Percentiles rank a stretch among this genome's conserved stretches.
Evolutionary conservation across 2,113 vertebrate species (phyloP).

Genomic region (Donacobius atricapilla): DNA sequence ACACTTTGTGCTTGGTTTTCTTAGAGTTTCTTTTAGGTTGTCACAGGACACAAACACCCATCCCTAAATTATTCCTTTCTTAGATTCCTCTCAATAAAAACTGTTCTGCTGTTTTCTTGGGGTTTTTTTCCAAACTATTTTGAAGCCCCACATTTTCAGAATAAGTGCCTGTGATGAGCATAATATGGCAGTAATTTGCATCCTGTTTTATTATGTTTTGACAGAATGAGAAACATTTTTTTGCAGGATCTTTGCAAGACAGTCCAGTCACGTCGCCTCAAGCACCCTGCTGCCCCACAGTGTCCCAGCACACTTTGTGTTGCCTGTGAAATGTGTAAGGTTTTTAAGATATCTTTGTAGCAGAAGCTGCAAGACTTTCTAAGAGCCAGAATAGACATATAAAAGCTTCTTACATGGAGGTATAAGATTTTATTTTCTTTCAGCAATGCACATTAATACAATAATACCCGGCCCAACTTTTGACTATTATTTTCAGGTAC

Average conservation of each 20-base stretch:
- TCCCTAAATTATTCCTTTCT: background rate
- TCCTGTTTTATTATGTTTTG: background rate
- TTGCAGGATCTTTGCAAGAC: background rate
- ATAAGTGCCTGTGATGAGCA: background rate
- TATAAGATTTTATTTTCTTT: background rate
- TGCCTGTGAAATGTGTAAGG: background rate
- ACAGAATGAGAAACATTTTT: background rate
- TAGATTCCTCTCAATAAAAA: background rate
- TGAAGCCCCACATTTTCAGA: background rate
- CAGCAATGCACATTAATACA: background rate
- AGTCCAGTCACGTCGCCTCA: accelerated
- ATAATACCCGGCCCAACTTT: background rate
- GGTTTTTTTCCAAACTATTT: background rate
- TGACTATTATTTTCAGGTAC: background rate
- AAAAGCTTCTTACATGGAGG: background rate
- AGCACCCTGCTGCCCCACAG: background rate
- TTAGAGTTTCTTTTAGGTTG: background rate
- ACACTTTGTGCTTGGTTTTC: background rate
- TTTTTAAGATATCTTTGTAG: background rate
- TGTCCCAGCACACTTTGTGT: background rate
- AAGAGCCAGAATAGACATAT: background rate
- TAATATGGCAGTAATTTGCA: background rate
- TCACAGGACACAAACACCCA: background rate
- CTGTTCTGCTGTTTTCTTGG: background rate
- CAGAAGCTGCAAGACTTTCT: background rate